Evolutionary conservation across 2,113 vertebrate species (phyloP).

Genomic region (Plotosus lineatus): DNA sequence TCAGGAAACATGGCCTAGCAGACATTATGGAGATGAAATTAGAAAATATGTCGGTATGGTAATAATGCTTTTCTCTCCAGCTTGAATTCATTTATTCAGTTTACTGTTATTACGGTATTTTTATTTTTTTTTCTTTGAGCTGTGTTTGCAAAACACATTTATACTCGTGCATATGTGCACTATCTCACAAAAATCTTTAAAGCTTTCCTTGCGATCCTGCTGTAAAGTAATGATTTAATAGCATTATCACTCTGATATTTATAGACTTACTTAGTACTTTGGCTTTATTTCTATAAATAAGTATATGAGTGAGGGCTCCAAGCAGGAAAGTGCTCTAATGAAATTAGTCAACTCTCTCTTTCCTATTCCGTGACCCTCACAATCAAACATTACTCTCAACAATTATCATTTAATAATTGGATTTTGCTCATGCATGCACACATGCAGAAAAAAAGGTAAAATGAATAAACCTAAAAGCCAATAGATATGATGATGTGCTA

Average conservation of each 20-base stretch:
- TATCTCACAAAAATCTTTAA: not conserved
- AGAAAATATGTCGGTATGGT: not conserved
- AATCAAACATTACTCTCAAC: constrained; percentile 11
- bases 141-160: not conserved
- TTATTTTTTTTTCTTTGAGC: not conserved
- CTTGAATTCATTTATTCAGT: not conserved
- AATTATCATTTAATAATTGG: constrained; percentile 24
- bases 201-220: not conserved
- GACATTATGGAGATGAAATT: not conserved
- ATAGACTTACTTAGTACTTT: not conserved
- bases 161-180: not conserved
- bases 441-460: not conserved
- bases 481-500: too few species aligned
- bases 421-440: constrained; percentile 3
- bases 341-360: not conserved
- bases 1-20: not conserved
- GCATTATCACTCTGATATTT: not conserved
- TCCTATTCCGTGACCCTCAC: not conserved
- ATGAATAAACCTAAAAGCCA: not conserved
- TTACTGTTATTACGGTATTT: not conserved
- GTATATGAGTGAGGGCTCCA: not conserved
- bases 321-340: not conserved
- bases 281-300: not conserved
- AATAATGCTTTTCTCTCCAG: not conserved
- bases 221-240: not conserved